A percentile compares a stretch with the other conserved stretches of the same genome.
Conservation (phyloP, 1,140 invertebrate genomes). For the Lepidurus packardi region DNA sequence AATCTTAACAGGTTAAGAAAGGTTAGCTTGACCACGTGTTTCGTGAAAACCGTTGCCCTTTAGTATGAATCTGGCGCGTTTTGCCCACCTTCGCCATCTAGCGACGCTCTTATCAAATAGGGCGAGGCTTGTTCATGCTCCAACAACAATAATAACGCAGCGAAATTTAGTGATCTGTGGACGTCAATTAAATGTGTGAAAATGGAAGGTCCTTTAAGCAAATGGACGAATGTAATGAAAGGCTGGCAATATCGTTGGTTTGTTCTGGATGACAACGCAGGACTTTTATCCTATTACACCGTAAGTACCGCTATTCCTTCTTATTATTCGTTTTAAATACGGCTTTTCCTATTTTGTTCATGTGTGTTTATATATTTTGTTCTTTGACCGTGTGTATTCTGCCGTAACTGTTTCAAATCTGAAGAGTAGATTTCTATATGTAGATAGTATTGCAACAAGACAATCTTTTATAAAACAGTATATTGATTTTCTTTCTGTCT, state of each 20-base stretch:
- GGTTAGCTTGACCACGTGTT: no score
- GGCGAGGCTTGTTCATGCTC: neutral
- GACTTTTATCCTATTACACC: constrained; percentile 92
- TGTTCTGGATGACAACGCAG: constrained; percentile 92
- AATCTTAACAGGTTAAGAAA: no score
- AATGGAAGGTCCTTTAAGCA: constrained; percentile 96
- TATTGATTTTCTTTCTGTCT: neutral
- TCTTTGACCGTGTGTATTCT: no score
- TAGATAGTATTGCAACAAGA: no score
- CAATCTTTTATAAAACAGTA: no score
- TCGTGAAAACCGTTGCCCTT: no score
- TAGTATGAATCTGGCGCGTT: no score
- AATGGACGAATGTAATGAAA: constrained; percentile 99
- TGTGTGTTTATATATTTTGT: neutral
- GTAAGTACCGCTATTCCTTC: constrained; percentile 57
- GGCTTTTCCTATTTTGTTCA: no score
- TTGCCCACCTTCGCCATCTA: no score
- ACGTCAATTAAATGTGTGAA: neutral
- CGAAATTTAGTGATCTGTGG: neutral
- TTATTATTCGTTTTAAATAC: constrained; percentile 26
- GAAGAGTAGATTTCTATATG: no score
- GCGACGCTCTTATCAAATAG: no score
- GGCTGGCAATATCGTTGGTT: constrained; percentile 99
- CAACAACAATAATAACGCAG: neutral
- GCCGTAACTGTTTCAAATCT: no score